Evolutionary conservation across 2,888 invertebrate species (phyloP).

Genomic region (Synanthedon andrenaeformis): DNA sequence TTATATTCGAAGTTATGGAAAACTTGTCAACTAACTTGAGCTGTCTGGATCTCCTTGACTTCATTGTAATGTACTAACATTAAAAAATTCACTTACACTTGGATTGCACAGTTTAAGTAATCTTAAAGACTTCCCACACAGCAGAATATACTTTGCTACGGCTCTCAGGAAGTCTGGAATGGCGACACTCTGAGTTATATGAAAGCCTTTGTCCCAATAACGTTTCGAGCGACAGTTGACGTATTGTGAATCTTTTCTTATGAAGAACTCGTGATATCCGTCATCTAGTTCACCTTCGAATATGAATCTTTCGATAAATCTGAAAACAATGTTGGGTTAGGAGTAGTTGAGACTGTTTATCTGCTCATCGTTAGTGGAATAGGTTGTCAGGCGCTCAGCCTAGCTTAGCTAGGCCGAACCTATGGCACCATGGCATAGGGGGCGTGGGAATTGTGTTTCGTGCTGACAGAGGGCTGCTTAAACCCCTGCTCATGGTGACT

Average conservation of each 20-base stretch:
- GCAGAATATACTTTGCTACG: constrained; percentile 73
- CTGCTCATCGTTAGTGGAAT: neutral
- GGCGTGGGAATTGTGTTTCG: too few relatives aligned
- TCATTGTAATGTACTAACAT: too few relatives aligned
- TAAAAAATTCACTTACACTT: constrained; percentile 61
- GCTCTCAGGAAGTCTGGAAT: constrained; percentile 78
- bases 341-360: neutral
- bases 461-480: too few relatives aligned
- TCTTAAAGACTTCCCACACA: constrained; percentile 81
- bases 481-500: too few relatives aligned
- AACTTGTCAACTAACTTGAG: too few relatives aligned
- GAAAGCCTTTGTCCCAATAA: constrained; percentile 77
- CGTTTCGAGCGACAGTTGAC: constrained; percentile 72
- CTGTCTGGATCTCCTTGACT: too few relatives aligned
- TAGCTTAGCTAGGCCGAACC: neutral
- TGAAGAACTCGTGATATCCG: constrained; percentile 86
- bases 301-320: constrained; percentile 85
- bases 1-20: too few relatives aligned
- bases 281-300: constrained; percentile 87
- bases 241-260: constrained; percentile 76
- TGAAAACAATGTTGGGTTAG: constrained; percentile 20
- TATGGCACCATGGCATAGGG: too few relatives aligned
- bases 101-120: constrained; percentile 78
- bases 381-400: neutral
- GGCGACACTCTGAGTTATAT: constrained; percentile 55